These are phyloP conservation scores for Heliconius charithonia DNA, from an alignment of 2,888 invertebrate genomes.

Conservation along the genomic window DNA sequence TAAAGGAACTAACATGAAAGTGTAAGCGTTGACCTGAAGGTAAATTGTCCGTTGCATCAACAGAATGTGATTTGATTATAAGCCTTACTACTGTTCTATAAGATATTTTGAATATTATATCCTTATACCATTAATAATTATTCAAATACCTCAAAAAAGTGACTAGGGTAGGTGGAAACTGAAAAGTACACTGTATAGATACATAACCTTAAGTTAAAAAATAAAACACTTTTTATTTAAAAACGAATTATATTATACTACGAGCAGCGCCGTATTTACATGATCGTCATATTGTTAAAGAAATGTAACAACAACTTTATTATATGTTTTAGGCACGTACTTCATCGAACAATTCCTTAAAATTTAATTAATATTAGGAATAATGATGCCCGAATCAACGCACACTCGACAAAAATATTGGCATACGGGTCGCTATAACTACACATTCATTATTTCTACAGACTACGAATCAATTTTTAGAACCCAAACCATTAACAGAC, in stretches of 20 bases:
- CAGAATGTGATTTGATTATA: no score
- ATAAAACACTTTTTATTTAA: slow-evolving; percentile 68
- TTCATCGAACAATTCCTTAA: slow-evolving; percentile 66
- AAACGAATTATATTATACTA: slow-evolving; percentile 82
- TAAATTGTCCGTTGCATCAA: no score
- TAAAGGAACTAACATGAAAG: no score
- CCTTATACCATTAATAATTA: no score
- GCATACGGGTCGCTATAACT: slow-evolving; percentile 41
- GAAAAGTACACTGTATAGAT: no score
- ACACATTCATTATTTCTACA: slow-evolving; percentile 38
- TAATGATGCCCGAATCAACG: slow-evolving; percentile 40
- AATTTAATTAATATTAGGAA: slow-evolving; percentile 48
- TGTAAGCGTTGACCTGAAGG: no score
- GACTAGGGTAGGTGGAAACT: no score
- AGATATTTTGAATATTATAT: no score
- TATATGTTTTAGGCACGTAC: slow-evolving; percentile 79
- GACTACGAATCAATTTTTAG: slow-evolving; percentile 37
- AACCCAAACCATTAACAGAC: slow-evolving; percentile 46
- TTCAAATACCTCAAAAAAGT: no score
- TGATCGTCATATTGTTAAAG: slow-evolving; percentile 82
- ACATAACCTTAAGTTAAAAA: slow-evolving; percentile 40
- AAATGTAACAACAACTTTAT: slow-evolving; percentile 82
- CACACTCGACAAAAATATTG: slow-evolving; percentile 40
- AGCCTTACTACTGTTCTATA: no score
- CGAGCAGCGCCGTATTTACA: slow-evolving; percentile 84